These are phyloP conservation scores for Stratiolaelaps scimitus DNA, from an alignment of 1,140 invertebrate genomes.

Conservation along the genomic window DNA sequence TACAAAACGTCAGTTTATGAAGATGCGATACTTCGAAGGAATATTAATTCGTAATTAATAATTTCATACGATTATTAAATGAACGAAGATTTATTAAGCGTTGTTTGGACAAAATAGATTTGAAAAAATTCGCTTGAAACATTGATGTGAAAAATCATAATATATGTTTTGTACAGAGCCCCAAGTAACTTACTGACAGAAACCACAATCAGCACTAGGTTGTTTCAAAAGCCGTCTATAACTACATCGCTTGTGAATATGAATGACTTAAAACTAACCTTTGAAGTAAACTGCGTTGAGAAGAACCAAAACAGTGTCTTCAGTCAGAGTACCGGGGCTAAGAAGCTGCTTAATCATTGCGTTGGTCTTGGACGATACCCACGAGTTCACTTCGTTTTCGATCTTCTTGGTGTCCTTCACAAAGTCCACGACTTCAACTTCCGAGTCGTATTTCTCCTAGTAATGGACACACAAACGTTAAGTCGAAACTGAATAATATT, in stretches of 20 bases:
- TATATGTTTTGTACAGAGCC: not conserved
- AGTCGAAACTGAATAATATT: too few relatives aligned
- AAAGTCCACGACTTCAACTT: constrained; percentile 9
- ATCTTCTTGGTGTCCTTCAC: not conserved
- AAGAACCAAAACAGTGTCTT: constrained; percentile 36
- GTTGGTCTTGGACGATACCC: constrained; percentile 36
- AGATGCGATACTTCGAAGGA: too few relatives aligned
- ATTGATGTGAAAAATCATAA: too few relatives aligned
- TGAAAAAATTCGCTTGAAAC: too few relatives aligned
- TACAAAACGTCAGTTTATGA: too few relatives aligned
- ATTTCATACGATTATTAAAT: too few relatives aligned
- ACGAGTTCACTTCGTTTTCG: constrained; percentile 34
- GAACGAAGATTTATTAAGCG: too few relatives aligned
- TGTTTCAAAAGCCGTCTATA: not conserved
- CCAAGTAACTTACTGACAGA: too few relatives aligned
- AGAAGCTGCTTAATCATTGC: constrained; percentile 38
- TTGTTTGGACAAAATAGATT: too few relatives aligned
- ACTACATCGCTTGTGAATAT: not conserved
- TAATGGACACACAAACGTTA: not conserved
- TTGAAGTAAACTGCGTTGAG: constrained; percentile 41
- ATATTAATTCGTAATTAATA: too few relatives aligned
- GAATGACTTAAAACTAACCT: constrained; percentile 28
- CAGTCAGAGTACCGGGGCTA: constrained; percentile 31
- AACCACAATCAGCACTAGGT: not conserved
- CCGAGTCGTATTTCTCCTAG: constrained; percentile 7